Evolutionary conservation across 2,888 invertebrate genomes (phyloP).

Genomic region (Mycalesis mineus): DNA sequence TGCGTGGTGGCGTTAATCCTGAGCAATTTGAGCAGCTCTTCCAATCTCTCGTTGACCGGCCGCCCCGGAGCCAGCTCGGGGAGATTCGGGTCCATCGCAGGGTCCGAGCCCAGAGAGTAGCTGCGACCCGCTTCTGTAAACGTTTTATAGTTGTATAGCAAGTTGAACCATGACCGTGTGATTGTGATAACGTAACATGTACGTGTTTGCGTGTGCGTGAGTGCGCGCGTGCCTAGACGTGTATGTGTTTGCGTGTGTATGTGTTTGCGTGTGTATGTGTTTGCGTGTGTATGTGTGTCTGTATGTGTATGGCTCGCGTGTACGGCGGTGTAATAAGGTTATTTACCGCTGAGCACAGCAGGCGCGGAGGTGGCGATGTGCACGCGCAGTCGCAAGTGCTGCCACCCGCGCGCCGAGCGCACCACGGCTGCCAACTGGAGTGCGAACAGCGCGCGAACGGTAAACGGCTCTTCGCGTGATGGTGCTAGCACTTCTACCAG

Average conservation of each 20-base stretch:
- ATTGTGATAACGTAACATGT: too few relatives aligned
- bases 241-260: too few relatives aligned
- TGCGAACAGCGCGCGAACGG: constrained; percentile 95
- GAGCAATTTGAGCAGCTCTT: constrained; percentile 87
- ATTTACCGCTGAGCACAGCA: constrained; percentile 40
- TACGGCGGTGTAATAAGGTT: too few relatives aligned
- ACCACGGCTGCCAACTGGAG: constrained; percentile 97
- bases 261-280: too few relatives aligned
- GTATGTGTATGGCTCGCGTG: too few relatives aligned
- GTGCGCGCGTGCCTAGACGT: too few relatives aligned
- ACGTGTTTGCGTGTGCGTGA: too few relatives aligned
- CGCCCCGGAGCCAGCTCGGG: constrained; percentile 46
- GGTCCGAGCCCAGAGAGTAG: constrained; percentile 31
- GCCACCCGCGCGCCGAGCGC: constrained; percentile 94
- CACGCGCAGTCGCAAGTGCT: constrained; percentile 88
- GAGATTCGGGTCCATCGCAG: constrained; percentile 32
- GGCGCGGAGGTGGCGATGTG: constrained; percentile 81
- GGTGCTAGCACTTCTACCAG: constrained; percentile 94
- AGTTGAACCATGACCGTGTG: too few relatives aligned
- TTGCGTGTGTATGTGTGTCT: too few relatives aligned
- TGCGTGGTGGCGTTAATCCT: constrained; percentile 92
- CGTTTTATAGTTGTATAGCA: too few relatives aligned
- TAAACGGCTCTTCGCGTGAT: constrained; percentile 87
- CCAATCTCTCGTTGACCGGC: constrained; percentile 70
- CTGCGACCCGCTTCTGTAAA: constrained; percentile 48